phyloP scores from a whole-genome alignment of 2,113 vertebrate genomes.

The Oceanites oceanicus region DNA sequence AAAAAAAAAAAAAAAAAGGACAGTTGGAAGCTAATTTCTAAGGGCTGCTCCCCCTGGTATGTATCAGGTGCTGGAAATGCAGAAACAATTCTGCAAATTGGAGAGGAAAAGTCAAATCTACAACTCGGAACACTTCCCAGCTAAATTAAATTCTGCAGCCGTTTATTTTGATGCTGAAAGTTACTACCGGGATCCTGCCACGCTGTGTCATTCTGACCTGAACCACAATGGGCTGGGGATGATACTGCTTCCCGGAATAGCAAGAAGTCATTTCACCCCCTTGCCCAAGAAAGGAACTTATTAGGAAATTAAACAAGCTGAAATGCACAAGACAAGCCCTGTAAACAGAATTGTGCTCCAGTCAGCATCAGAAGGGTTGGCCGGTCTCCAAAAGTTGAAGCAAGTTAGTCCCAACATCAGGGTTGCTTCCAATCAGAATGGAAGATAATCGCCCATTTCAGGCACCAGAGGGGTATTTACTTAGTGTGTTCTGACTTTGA shows the following conservation, averaged over 20 bases:
- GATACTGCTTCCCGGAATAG: not conserved
- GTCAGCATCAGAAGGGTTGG: constrained; percentile 13
- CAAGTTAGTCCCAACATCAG: not conserved
- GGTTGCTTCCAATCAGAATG: not conserved
- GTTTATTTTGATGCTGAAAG: not conserved
- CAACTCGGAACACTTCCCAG: not conserved
- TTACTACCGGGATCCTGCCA: not conserved
- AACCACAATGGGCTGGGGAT: not conserved
- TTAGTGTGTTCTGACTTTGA: constrained; percentile 13
- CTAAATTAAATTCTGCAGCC: not conserved
- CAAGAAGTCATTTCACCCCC: not conserved
- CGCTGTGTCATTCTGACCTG: not conserved
- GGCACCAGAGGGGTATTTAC: constrained; percentile 14
- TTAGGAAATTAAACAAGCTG: constrained; percentile 37
- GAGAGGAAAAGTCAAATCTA: not conserved
- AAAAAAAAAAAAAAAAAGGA: not conserved
- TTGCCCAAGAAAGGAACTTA: not conserved
- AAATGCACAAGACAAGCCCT: not conserved
- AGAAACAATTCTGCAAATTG: not conserved
- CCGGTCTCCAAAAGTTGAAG: not conserved
- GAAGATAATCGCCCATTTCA: constrained; percentile 23
- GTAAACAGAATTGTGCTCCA: not conserved
- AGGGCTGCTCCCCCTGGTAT: not conserved
- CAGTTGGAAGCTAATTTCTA: not conserved
- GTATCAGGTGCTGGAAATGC: not conserved